Conservation (phyloP, 2,888 invertebrate genomes). For the Leucophenga maculata region DNA sequence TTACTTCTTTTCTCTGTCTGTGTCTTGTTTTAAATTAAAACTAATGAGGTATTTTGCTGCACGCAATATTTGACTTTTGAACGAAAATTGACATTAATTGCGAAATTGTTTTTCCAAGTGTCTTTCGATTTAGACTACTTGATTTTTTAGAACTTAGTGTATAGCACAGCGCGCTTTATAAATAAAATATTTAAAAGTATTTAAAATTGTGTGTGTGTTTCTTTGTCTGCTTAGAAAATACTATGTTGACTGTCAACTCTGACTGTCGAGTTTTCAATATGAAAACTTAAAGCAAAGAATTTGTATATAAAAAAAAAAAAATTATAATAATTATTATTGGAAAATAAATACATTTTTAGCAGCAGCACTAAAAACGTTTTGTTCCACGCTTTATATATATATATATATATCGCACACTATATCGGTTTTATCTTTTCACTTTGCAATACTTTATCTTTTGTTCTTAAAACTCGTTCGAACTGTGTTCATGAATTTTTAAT, state of each 20-base stretch:
- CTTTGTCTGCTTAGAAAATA: too few species aligned
- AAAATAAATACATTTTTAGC: slow-evolving; percentile 17
- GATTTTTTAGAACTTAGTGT: too few species aligned
- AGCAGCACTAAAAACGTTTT: slow-evolving; percentile 15
- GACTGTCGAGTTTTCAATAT: slow-evolving; percentile 57
- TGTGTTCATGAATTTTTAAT: slow-evolving; percentile 6
- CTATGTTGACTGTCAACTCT: neutral
- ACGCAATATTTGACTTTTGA: slow-evolving; percentile 52
- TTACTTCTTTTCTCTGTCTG: neutral
- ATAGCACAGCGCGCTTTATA: too few species aligned
- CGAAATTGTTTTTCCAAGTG: slow-evolving; percentile 1
- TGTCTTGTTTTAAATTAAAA: slow-evolving; percentile 52
- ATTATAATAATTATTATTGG: neutral
- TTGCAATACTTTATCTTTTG: too few species aligned
- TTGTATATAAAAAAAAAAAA: neutral
- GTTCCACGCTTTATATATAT: neutral
- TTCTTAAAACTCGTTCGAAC: slow-evolving; percentile 6
- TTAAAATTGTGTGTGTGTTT: too few species aligned
- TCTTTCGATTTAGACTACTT: too few species aligned
- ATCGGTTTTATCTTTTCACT: too few species aligned
- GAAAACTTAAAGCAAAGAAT: slow-evolving; percentile 44
- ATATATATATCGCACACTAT: too few species aligned
- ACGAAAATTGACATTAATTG: slow-evolving; percentile 60
- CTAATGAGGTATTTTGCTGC: slow-evolving; percentile 68
- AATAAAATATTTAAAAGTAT: too few species aligned